Evolutionary conservation across 2,888 invertebrate species (phyloP).

Genomic region (Luperina testacea): DNA sequence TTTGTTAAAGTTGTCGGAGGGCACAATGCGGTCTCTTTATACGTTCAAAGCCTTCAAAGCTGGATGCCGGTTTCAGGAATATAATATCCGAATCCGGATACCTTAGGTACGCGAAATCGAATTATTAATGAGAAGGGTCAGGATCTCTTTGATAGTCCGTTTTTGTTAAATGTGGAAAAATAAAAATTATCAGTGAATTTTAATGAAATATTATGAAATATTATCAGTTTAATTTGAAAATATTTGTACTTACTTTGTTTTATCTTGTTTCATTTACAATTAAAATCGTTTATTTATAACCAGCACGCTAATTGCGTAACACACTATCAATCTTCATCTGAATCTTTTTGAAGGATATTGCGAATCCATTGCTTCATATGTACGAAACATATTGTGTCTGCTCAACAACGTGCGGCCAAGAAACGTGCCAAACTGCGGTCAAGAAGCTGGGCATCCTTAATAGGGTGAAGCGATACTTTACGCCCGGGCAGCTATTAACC

Average conservation of each 20-base stretch:
- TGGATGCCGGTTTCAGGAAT: slow-evolving; percentile 26
- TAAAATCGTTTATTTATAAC: slow-evolving; percentile 10
- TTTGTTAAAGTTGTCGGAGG: slow-evolving; percentile 28
- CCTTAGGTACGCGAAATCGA: slow-evolving; percentile 37
- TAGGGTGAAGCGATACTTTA: too few relatives aligned
- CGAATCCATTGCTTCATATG: too few relatives aligned
- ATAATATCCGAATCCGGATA: slow-evolving; percentile 43
- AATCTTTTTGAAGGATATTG: too few relatives aligned
- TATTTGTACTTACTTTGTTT: neutral
- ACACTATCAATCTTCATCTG: too few relatives aligned
- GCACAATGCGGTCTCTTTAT: slow-evolving; percentile 39
- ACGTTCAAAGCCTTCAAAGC: slow-evolving; percentile 36
- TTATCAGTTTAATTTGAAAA: neutral
- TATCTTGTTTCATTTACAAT: neutral
- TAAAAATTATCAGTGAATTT: too few relatives aligned
- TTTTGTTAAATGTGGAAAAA: slow-evolving; percentile 39
- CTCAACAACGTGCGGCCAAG: too few relatives aligned
- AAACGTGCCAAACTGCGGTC: too few relatives aligned
- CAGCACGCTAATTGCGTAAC: neutral
- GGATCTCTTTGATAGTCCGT: slow-evolving; percentile 33
- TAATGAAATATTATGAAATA: too few relatives aligned
- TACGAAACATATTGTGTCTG: too few relatives aligned
- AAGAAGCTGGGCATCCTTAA: too few relatives aligned
- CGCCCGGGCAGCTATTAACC: too few relatives aligned
- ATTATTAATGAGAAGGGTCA: slow-evolving; percentile 52